phyloP scores from a whole-genome alignment of 2,797 vertebrate genomes.

The Scyliorhinus canicula region DNA sequence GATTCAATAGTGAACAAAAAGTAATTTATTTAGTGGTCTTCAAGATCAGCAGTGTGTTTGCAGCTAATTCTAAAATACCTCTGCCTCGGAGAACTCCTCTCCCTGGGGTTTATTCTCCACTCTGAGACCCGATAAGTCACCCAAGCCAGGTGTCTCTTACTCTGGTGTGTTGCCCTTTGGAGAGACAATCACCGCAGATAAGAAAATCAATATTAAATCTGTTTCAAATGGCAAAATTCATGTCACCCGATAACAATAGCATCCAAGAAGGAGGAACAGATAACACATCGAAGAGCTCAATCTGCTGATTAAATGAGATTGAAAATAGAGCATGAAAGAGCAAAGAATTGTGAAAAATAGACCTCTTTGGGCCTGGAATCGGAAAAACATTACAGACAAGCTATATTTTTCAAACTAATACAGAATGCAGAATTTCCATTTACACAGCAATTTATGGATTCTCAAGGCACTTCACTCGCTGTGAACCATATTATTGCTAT shows the following conservation, averaged over 20 bases:
- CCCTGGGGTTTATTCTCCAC: too few species aligned
- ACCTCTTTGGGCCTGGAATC: background rate
- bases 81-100: too few species aligned
- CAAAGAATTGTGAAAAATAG: background rate
- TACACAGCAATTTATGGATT: background rate
- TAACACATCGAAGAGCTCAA: background rate
- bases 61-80: too few species aligned
- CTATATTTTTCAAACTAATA: background rate
- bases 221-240: background rate
- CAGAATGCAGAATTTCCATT: background rate
- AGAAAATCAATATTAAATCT: background rate
- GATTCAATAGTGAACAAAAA: too few species aligned
- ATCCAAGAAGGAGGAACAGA: background rate
- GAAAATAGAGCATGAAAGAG: background rate
- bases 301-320: background rate
- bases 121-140: too few species aligned
- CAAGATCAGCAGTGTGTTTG: too few species aligned
- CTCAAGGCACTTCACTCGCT: background rate
- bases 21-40: too few species aligned
- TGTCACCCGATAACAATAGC: background rate
- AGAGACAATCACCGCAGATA: too few species aligned
- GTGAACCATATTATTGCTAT: background rate
- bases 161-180: too few species aligned
- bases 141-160: too few species aligned
- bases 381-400: background rate